phyloP scores from a whole-genome alignment of 2,888 invertebrate species.

The Drosophila hamatofila region DNA sequence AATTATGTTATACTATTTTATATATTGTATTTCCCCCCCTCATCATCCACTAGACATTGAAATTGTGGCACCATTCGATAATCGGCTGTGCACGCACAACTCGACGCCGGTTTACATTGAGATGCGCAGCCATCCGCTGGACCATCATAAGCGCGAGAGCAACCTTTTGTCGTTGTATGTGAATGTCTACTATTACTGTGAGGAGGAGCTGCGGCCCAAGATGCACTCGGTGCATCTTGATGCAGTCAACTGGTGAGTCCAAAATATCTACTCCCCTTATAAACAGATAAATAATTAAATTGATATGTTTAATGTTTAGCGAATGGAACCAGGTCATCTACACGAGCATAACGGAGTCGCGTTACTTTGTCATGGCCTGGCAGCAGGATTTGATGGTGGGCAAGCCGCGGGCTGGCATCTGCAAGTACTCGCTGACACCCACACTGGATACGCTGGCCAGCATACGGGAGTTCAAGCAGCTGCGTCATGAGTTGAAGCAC shows the following conservation, averaged over 20 bases:
- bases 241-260: slow-evolving; percentile 80
- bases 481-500: slow-evolving; percentile 81
- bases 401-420: slow-evolving; percentile 81
- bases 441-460: slow-evolving; percentile 84
- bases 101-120: slow-evolving; percentile 84
- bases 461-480: slow-evolving; percentile 83
- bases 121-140: slow-evolving; percentile 80
- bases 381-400: slow-evolving; percentile 81
- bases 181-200: slow-evolving; percentile 84
- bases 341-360: slow-evolving; percentile 82
- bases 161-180: slow-evolving; percentile 83
- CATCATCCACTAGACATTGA: no score
- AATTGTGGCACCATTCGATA: slow-evolving; percentile 76
- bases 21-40: not conserved
- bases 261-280: not conserved
- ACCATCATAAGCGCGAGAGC: slow-evolving; percentile 80
- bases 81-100: slow-evolving; percentile 84
- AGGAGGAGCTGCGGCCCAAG: slow-evolving; percentile 80
- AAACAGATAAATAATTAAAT: not conserved
- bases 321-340: slow-evolving; percentile 76
- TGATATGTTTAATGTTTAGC: slow-evolving; percentile 47
- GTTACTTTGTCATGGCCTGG: slow-evolving; percentile 85
- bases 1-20: not conserved
- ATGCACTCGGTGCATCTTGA: slow-evolving; percentile 83
- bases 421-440: slow-evolving; percentile 84